A percentile compares a stretch with the other conserved stretches of the same genome.
Conservation (phyloP, 2,113 vertebrate species). For the Rissa tridactyla region DNA sequence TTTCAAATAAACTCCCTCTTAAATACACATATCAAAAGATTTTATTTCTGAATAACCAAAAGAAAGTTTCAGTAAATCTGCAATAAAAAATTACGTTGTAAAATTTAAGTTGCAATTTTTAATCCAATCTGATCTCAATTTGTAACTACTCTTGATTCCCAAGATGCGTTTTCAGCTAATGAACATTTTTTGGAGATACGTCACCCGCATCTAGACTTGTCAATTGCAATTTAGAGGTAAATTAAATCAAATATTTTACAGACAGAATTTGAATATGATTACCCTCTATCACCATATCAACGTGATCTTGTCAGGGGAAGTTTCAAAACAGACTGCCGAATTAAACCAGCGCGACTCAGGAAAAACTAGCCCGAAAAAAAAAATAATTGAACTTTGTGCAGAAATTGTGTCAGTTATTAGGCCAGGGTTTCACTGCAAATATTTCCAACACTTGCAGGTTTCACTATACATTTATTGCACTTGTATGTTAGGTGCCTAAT, state of each 20-base stretch:
- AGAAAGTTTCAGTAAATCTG: background rate
- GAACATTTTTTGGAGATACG: background rate
- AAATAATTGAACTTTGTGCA: background rate
- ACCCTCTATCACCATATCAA: background rate
- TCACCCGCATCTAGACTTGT: background rate
- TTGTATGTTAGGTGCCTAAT: background rate
- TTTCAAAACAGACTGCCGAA: background rate
- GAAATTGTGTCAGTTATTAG: background rate
- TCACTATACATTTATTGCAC: background rate
- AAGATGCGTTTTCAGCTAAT: background rate
- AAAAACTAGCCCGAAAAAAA: background rate
- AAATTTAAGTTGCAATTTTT: background rate
- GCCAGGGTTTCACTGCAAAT: background rate
- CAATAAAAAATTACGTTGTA: background rate
- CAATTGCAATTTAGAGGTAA: background rate
- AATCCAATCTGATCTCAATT: background rate
- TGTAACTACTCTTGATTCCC: background rate
- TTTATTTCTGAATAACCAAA: background rate
- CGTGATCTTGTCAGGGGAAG: background rate
- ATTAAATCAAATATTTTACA: constrained; percentile 27
- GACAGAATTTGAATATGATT: background rate
- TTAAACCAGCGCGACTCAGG: background rate
- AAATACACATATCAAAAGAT: background rate
- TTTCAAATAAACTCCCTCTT: background rate
- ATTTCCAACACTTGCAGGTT: background rate